Evolutionary conservation across 2,797 vertebrate genomes (phyloP), one percentile per base, ranked within the genome.

Genomic region (Pangasius macronema): DNA sequence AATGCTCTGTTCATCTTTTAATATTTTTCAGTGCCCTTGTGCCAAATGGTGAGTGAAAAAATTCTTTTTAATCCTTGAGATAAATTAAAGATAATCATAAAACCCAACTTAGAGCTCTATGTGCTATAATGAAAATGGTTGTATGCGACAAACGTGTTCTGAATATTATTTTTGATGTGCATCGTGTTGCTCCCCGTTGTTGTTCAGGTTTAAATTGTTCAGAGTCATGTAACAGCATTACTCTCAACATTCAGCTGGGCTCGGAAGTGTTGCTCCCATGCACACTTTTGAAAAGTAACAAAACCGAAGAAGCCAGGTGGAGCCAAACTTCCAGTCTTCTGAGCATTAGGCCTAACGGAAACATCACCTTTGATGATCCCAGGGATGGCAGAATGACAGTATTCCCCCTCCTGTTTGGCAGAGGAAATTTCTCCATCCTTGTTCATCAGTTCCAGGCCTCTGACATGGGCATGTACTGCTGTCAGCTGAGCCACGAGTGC

Each of bases 351-450:
- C 39, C n/a, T 16, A 2, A 76, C 3, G 87, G 86, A 57, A 53
- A 39, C 9, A 39, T 91, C 51, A 46, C 11, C 46, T 92, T 92
- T 87, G 27, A 33, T 0, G 85, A 87, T 77, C 87, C 84, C 68
- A 89, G 55, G 49, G 61, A 82, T 24, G 91, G 91, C 27, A 83
- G 91, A 80, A 68, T 92, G 68, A 88, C 63, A 3, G 88, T 84
- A 39, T 92, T 90, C 14, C 92, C 92, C 0, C 65, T 86, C 77
- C n/a, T 90, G 11, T 89, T 84, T 22, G 11, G 9, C 33, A 49
- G 10, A 42, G 91, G 92, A 84, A 92, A 93, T 73, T 92, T 90
- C 67, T 91, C 92, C 70, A 90, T 93, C 70, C 77, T 79, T 20
- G 76, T 93, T 39, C 53, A 87, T 42, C 55, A 59, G 24, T 82